These are phyloP conservation scores for Eurytemora carolleeae DNA, from an alignment of 1,140 invertebrate genomes.

Conservation along the genomic window DNA sequence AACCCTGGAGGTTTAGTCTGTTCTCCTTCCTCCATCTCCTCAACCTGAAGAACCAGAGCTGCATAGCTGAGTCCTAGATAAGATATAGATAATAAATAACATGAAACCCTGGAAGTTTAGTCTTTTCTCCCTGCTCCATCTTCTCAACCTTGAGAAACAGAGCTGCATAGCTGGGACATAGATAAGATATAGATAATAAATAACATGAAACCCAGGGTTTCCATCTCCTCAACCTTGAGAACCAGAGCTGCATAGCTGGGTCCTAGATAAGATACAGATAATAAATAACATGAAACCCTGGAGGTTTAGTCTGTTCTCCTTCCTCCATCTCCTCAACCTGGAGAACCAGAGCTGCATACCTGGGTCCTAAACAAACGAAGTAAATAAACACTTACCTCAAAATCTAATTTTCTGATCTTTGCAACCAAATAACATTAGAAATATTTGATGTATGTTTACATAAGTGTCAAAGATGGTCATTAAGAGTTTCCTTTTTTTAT, in stretches of 20 bases:
- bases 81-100: background rate
- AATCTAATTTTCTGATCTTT: too few relatives aligned
- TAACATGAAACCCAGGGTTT: slow-evolving; percentile 11
- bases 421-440: too few relatives aligned
- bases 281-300: slow-evolving; percentile 12
- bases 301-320: slow-evolving; percentile 3
- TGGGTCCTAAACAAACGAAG: background rate
- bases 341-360: slow-evolving; percentile 4
- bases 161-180: slow-evolving; percentile 1
- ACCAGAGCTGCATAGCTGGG: slow-evolving; percentile 5
- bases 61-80: background rate
- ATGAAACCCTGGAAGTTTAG: slow-evolving; percentile 7
- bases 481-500: too few relatives aligned
- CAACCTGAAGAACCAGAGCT: slow-evolving; percentile 6
- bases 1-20: slow-evolving; percentile 10
- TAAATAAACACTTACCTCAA: too few relatives aligned
- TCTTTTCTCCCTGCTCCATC: slow-evolving; percentile 2
- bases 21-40: slow-evolving; percentile 1
- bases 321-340: slow-evolving; percentile 6
- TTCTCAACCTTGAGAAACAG: slow-evolving; percentile 7
- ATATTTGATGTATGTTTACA: too few relatives aligned
- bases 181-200: background rate
- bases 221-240: slow-evolving; percentile 5
- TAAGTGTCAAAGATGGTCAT: too few relatives aligned
- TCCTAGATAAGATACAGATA: background rate